Evolutionary conservation across 2,113 vertebrate species (phyloP).

Genomic region (Heterotis niloticus): DNA sequence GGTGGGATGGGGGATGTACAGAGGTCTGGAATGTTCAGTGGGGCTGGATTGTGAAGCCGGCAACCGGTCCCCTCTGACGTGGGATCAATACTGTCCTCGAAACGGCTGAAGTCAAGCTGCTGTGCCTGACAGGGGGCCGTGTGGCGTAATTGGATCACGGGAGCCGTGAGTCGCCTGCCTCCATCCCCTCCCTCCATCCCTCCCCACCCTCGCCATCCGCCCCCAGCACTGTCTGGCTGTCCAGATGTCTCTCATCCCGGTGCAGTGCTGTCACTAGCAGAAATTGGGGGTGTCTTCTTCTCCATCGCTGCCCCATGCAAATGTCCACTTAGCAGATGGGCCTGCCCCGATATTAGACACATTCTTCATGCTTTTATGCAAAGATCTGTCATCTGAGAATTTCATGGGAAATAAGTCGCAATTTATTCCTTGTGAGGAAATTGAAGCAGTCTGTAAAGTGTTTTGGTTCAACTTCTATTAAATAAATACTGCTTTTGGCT

Average conservation of each 20-base stretch:
- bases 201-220: conserved; percentile 63
- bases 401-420: conserved; percentile 98
- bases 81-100: conserved; percentile 97
- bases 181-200: conserved; percentile 75
- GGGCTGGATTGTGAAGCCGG: conserved; percentile 75
- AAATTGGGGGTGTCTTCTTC: conserved; percentile 77
- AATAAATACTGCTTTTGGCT: conserved; percentile 61
- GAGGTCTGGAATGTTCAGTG: conserved; percentile 59
- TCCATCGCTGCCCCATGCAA: conserved; percentile 83
- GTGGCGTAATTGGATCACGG: conserved; percentile 98
- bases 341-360: conserved; percentile 91
- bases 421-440: conserved; percentile 87
- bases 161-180: conserved; percentile 82
- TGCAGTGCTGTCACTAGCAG: conserved; percentile 92
- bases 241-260: conserved; percentile 98
- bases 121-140: conserved; percentile 95
- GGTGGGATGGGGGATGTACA: conserved; percentile 19
- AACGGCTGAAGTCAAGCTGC: conserved; percentile 89
- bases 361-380: conserved; percentile 99
- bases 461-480: conserved; percentile 97
- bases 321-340: conserved; percentile 99
- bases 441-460: conserved; percentile 88
- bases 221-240: conserved; percentile 97
- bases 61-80: conserved; percentile 89
- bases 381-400: conserved; percentile 95